phyloP scores from a whole-genome alignment of 2,888 invertebrate species.

The Julus scandinavius region DNA sequence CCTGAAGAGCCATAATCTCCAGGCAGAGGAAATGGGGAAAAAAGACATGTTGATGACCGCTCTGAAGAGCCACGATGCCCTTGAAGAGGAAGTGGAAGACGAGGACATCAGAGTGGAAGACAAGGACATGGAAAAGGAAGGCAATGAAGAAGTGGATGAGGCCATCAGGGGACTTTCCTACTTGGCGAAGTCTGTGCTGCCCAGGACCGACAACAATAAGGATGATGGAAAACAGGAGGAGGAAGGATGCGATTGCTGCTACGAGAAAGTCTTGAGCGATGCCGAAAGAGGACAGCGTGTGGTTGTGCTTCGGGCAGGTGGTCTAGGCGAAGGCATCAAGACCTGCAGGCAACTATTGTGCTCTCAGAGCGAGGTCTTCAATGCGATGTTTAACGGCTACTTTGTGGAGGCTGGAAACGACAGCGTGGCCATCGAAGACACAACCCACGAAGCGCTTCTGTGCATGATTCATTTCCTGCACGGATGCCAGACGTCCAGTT shows the following conservation, averaged over 20 bases:
- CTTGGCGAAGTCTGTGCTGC: not conserved
- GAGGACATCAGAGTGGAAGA: too few relatives aligned
- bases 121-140: too few relatives aligned
- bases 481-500: not conserved
- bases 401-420: constrained; percentile 47
- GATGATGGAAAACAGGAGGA: not conserved
- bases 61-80: too few relatives aligned
- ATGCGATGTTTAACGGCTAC: constrained; percentile 49
- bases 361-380: constrained; percentile 44
- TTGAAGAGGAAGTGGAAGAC: too few relatives aligned
- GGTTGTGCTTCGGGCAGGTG: not conserved
- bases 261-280: not conserved
- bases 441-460: constrained; percentile 33
- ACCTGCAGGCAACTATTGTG: not conserved
- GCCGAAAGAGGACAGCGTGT: not conserved
- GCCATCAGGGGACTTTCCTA: not conserved
- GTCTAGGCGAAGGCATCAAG: not conserved
- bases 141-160: not conserved
- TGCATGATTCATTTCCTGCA: constrained; percentile 46
- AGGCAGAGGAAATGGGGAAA: too few relatives aligned
- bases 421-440: not conserved
- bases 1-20: too few relatives aligned
- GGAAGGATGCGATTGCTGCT: not conserved
- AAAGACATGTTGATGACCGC: too few relatives aligned
- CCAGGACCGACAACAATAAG: not conserved